Evolutionary conservation across 1,140 invertebrate species (phyloP).

Genomic region (Rhopalosiphum padi): DNA sequence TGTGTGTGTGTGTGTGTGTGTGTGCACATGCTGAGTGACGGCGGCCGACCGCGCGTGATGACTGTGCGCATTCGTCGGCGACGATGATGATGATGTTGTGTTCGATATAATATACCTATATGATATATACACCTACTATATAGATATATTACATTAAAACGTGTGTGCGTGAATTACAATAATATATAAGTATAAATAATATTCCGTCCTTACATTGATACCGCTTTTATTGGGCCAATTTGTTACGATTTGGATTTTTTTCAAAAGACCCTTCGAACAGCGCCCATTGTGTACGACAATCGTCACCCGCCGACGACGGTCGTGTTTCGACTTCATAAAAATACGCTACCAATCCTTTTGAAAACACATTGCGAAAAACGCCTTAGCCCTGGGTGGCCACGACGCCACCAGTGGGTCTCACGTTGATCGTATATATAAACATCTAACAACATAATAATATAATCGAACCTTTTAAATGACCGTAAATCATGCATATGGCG

Average conservation of each 20-base stretch:
- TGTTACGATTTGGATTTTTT: conserved; percentile 47
- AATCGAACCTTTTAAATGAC: conserved; percentile 21
- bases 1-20: not conserved
- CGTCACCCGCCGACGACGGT: not conserved
- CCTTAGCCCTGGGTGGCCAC: conserved; percentile 29
- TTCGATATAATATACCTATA: conserved; percentile 2
- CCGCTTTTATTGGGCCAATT: conserved; percentile 42
- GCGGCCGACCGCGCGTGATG: not conserved
- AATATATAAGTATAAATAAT: not conserved
- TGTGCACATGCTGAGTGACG: conserved; percentile 12
- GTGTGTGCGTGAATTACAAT: not conserved
- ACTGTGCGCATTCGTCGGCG: not conserved
- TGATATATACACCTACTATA: not conserved
- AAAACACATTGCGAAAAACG: conserved; percentile 8
- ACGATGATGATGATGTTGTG: conserved; percentile 13
- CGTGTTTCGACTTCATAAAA: conserved; percentile 54
- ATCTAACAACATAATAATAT: not conserved
- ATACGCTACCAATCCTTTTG: conserved; percentile 51
- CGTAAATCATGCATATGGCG: not conserved
- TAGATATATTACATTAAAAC: not conserved
- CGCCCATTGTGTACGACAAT: not conserved
- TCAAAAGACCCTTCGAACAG: conserved; percentile 20
- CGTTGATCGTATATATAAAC: conserved; percentile 31
- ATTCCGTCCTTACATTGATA: not conserved
- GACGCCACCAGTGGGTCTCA: not conserved